These are phyloP conservation scores for Drosophila obscura DNA, from an alignment of 1,140 invertebrate genomes.

Conservation along the genomic window DNA sequence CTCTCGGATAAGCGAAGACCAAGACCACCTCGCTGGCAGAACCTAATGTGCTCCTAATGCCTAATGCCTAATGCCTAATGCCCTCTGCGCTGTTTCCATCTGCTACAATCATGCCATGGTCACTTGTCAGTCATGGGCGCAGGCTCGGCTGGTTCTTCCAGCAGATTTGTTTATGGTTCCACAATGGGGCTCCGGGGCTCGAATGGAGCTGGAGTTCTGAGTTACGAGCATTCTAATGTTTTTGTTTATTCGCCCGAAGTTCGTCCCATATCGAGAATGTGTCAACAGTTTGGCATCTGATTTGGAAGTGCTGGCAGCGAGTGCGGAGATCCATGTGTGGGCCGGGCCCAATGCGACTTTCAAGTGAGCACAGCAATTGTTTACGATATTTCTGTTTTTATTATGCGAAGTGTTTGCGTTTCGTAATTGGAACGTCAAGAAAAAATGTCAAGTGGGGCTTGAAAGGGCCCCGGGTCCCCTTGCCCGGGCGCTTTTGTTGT, in stretches of 20 bases:
- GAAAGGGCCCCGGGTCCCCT: constrained; percentile 41
- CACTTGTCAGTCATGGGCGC: constrained; percentile 56
- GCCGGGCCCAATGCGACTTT: constrained; percentile 22
- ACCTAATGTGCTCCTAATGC: not conserved
- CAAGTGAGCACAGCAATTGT: constrained; percentile 41
- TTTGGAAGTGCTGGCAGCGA: constrained; percentile 24
- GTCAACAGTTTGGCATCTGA: constrained; percentile 56
- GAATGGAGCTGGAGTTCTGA: constrained; percentile 20
- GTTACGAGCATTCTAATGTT: constrained; percentile 61
- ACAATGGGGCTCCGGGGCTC: not conserved
- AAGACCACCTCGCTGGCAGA: constrained; percentile 43
- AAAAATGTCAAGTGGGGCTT: constrained; percentile 66
- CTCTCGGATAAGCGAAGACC: constrained; percentile 18
- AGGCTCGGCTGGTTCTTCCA: constrained; percentile 15
- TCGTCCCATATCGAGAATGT: constrained; percentile 50
- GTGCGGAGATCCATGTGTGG: constrained; percentile 50
- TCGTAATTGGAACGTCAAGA: constrained; percentile 77
- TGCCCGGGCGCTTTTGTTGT: constrained; percentile 13
- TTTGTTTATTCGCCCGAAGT: constrained; percentile 59
- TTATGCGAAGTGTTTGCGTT: constrained; percentile 75
- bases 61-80: too few species aligned
- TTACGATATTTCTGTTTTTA: constrained; percentile 70
- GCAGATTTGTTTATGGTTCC: constrained; percentile 51
- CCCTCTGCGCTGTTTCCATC: constrained; percentile 26
- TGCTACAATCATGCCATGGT: constrained; percentile 62